These are phyloP conservation scores for Enteromius paludinosus DNA, from an alignment of 2,797 vertebrate genomes.

Conservation along the genomic window DNA sequence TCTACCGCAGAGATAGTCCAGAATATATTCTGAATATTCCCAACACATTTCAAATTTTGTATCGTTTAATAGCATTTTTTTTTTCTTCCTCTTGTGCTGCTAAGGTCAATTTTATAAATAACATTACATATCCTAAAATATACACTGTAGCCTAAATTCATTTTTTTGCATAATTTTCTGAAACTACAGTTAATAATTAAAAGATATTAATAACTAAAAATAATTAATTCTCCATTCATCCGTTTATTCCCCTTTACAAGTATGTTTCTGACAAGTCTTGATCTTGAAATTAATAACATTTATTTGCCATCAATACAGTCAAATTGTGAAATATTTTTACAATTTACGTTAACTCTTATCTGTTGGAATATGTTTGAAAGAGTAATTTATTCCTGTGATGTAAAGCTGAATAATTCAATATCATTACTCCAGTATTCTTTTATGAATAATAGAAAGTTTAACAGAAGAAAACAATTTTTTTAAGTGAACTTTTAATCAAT, in stretches of 20 bases:
- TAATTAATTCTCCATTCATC: not conserved
- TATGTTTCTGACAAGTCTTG: not conserved
- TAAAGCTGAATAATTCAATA: not conserved
- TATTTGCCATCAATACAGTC: not conserved
- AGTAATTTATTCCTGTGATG: not conserved
- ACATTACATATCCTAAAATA: not conserved
- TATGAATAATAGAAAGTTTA: no score
- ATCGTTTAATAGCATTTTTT: not conserved
- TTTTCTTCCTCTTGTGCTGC: not conserved
- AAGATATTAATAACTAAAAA: not conserved
- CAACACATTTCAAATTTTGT: not conserved
- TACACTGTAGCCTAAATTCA: not conserved
- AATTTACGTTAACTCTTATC: not conserved
- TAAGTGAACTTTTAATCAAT: no score
- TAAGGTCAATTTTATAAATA: not conserved
- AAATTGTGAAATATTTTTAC: not conserved
- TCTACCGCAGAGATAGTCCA: slow-evolving; percentile 22
- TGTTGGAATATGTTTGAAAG: not conserved
- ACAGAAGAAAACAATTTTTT: no score
- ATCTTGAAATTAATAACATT: not conserved
- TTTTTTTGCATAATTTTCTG: not conserved
- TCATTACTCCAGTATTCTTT: not conserved
- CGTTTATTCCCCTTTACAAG: not conserved
- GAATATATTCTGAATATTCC: not conserved
- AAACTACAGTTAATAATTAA: not conserved